Evolutionary conservation across 2,113 vertebrate species (phyloP).

Genomic region (Puma concolor): DNA sequence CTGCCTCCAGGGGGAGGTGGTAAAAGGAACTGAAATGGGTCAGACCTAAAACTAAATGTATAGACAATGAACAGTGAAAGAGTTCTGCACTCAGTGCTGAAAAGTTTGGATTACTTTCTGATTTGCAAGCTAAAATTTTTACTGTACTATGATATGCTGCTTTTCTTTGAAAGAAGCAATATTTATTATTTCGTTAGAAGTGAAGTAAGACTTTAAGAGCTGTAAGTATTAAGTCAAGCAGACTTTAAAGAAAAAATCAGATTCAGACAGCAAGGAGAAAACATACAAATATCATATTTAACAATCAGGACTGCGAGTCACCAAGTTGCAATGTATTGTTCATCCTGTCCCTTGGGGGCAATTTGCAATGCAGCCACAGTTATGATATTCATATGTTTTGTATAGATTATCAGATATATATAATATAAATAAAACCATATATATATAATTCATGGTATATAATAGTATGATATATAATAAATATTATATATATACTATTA

Average conservation of each 20-base stretch:
- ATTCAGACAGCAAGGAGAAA: background rate
- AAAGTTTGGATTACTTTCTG: background rate
- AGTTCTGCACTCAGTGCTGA: background rate
- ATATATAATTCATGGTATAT: background rate
- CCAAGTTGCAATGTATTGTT: background rate
- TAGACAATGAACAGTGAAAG: background rate
- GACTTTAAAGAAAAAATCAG: background rate
- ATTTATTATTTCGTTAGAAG: background rate
- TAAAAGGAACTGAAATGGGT: background rate
- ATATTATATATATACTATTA: background rate
- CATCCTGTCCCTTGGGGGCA: background rate
- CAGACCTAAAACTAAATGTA: background rate
- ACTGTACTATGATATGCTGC: background rate
- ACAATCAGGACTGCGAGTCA: background rate
- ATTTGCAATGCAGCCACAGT: background rate
- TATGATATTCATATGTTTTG: background rate
- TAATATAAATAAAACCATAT: background rate
- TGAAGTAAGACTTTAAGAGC: background rate
- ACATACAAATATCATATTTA: background rate
- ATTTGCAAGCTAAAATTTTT: background rate
- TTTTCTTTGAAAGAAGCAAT: background rate
- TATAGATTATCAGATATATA: background rate
- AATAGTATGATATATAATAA: too few species aligned
- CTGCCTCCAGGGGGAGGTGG: background rate
- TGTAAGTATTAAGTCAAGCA: background rate